Percentiles rank a stretch among this genome's conserved stretches.
Evolutionary conservation across 2,888 invertebrate species (phyloP).

Genomic region (Amiota communis): DNA sequence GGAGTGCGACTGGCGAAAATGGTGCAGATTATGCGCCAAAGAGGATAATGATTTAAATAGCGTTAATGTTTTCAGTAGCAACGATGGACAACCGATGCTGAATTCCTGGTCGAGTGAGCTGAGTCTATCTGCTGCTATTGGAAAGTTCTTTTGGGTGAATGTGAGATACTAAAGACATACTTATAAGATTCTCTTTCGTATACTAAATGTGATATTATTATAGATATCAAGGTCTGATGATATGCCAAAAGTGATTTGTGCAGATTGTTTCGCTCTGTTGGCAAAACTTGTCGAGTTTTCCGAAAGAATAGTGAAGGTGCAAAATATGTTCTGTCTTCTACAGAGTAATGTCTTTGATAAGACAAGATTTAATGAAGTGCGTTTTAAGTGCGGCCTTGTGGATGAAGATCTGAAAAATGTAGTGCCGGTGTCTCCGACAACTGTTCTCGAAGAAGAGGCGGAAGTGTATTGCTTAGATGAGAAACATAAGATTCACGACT

Average conservation of each 20-base stretch:
- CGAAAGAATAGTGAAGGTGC: slow-evolving; percentile 65
- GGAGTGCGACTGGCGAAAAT: slow-evolving; percentile 51
- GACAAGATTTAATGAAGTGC: slow-evolving; percentile 13
- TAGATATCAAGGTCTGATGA: slow-evolving; percentile 61
- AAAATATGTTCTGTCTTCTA: slow-evolving; percentile 63
- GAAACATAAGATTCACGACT: slow-evolving; percentile 47
- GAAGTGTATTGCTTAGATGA: slow-evolving; percentile 55
- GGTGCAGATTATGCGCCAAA: slow-evolving; percentile 66
- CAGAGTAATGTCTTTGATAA: slow-evolving; percentile 42
- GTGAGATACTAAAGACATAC: slow-evolving; percentile 46
- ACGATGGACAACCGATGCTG: not conserved
- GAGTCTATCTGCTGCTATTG: slow-evolving; percentile 59
- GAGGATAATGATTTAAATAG: slow-evolving; percentile 55
- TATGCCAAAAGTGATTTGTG: slow-evolving; percentile 64
- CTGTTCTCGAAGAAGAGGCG: slow-evolving; percentile 37
- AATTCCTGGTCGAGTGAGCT: slow-evolving; percentile 37
- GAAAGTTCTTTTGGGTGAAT: slow-evolving; percentile 67
- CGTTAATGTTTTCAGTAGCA: slow-evolving; percentile 57
- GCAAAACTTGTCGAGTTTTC: slow-evolving; percentile 62
- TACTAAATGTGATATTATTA: not conserved
- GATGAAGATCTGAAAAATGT: slow-evolving; percentile 46
- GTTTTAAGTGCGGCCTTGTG: slow-evolving; percentile 48
- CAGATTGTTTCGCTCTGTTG: slow-evolving; percentile 61
- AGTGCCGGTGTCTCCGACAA: slow-evolving; percentile 7
- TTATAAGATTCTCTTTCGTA: not conserved